These are phyloP conservation scores for Patella caerulea DNA, from an alignment of 2,888 invertebrate genomes.

Conservation along the genomic window DNA sequence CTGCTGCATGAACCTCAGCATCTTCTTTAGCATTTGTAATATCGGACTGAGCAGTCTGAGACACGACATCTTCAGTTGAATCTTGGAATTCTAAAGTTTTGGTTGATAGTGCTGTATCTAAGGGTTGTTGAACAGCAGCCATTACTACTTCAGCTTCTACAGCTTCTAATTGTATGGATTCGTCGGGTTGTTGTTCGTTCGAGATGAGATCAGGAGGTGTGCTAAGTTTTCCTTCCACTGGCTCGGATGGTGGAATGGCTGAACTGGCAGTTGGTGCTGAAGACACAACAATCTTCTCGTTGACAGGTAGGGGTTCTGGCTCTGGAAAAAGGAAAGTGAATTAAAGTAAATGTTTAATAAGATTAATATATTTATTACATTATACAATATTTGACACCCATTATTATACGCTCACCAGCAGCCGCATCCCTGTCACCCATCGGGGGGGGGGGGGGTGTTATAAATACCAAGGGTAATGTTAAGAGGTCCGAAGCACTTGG, in stretches of 20 bases:
- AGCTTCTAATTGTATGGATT: not conserved
- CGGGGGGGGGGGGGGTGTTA: too few species aligned
- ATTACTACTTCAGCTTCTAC: not conserved
- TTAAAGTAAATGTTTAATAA: too few species aligned
- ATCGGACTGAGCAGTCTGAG: too few species aligned
- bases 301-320: not conserved
- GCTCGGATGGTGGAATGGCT: constrained; percentile 5
- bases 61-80: too few species aligned
- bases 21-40: not conserved
- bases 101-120: not conserved
- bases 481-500: too few species aligned
- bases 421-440: too few species aligned
- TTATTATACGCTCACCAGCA: too few species aligned
- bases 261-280: not conserved
- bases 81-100: too few species aligned
- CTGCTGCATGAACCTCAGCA: not conserved
- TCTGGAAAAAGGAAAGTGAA: not conserved
- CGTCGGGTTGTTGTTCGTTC: not conserved
- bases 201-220: not conserved
- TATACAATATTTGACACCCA: too few species aligned
- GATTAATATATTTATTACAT: too few species aligned
- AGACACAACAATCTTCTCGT: not conserved
- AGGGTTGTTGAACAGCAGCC: not conserved
- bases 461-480: too few species aligned
- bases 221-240: not conserved